Base-by-base conservation (phyloP, 1,140 invertebrate species). In the Andricus grossulariae region DNA sequence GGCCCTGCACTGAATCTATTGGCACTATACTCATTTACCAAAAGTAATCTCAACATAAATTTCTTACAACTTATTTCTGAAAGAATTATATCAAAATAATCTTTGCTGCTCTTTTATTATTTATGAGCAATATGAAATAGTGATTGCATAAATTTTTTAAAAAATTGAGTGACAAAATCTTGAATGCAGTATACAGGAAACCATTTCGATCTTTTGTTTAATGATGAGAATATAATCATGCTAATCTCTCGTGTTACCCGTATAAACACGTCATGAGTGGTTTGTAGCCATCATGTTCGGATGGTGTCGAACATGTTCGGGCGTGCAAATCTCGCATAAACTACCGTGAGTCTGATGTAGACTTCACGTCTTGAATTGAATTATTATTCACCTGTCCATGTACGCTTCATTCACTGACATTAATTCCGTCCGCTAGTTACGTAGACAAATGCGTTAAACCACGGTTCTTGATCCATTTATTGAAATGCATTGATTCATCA, bases 351-450 rank as follows among this genome's bases (percentile, higher is more conserved):
- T 21, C 25, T 32, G 57, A 66, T 66, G 3, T 6, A 66, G 57
- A 15, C 25, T 66, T 32, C 57, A 66, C 21, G 21, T 66, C 21
- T 66, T 66, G 7, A 19, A 66, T 66, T 66, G 57, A 66, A 66
- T 66, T 32, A 66, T 66, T 66, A 66, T 66, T 32, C 19, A 60
- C 19, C 10, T 60, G 19, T 32, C 21, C n/a, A 60, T 21, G 19
- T 66, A 21, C 3, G 57, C 19, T 66, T 16, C 57, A 66, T 32
- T 66, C 13, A 66, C 5, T 16, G 13, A 25, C 57, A 66, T 66
- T 66, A 45, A 45, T 45, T 45, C 8, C 7, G 6, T 54, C 52
- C 10, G 3, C 8, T 3, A n/a, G 52, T 18, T 18, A 18, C 18
- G n/a, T 54, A 18, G n/a, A 54, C n/a, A 54, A 54, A 54, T 45